A percentile compares a stretch with the other conserved stretches of the same genome.
Evolutionary conservation across 2,113 vertebrate species (phyloP).

Genomic region (Ascaphus truei): DNA sequence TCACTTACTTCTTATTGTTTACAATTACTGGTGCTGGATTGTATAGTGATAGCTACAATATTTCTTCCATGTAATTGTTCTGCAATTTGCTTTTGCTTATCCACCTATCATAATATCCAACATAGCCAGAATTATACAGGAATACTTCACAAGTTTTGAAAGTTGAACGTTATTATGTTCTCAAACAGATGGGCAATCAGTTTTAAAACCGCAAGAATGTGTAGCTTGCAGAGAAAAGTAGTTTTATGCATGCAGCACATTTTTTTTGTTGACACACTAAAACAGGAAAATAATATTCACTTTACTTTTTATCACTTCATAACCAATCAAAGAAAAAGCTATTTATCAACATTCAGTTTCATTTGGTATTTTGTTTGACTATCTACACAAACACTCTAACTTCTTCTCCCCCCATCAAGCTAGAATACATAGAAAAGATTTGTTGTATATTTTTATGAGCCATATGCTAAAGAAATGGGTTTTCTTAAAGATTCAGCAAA

Average conservation of each 20-base stretch:
- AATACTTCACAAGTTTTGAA: conserved; percentile 15
- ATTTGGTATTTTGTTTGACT: not conserved
- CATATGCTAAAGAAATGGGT: conserved; percentile 42
- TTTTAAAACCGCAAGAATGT: conserved; percentile 20
- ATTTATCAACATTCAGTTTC: conserved; percentile 25
- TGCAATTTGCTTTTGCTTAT: too few relatives aligned
- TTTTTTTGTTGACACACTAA: conserved; percentile 28
- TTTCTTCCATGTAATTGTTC: conserved; percentile 21
- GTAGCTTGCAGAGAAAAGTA: conserved; percentile 23
- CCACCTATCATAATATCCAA: too few relatives aligned
- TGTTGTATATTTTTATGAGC: conserved; percentile 21
- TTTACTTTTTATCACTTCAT: conserved; percentile 20
- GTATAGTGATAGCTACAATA: not conserved
- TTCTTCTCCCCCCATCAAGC: not conserved
- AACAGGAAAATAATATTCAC: conserved; percentile 22
- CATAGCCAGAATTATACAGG: conserved; percentile 13
- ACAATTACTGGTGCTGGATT: too few relatives aligned
- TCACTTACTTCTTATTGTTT: too few relatives aligned
- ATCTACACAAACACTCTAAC: not conserved
- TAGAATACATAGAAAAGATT: conserved; percentile 12
- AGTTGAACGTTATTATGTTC: conserved; percentile 22
- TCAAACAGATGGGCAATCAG: conserved; percentile 28
- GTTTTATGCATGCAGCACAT: conserved; percentile 17
- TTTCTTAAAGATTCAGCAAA: conserved; percentile 39
- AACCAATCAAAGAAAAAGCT: conserved; percentile 10